Percentiles rank a stretch among this genome's conserved stretches.
Conservation (phyloP, 2,797 vertebrate species). For the Triplophysa yarkandensis region DNA sequence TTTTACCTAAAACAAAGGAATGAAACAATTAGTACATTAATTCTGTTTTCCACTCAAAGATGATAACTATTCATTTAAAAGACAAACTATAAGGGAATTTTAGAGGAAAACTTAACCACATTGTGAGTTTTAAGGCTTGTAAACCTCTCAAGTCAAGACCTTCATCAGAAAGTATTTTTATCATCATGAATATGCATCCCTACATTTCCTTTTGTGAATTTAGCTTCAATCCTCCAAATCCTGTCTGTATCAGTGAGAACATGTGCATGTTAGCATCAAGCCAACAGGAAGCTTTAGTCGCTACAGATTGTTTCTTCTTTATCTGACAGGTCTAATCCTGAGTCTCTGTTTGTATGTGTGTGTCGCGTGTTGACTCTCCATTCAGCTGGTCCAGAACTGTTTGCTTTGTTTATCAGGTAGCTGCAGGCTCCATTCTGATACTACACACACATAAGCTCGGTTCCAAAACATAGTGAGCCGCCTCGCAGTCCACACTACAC, state of each 20-base stretch:
- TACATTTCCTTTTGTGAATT: not conserved
- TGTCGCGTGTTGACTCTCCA: slow-evolving; percentile 46
- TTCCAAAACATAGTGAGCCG: not conserved
- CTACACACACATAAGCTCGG: slow-evolving; percentile 13
- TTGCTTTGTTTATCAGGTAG: slow-evolving; percentile 57
- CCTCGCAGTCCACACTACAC: slow-evolving; percentile 10
- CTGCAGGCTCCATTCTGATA: slow-evolving; percentile 48
- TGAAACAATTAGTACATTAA: too few species aligned
- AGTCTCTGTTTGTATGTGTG: slow-evolving; percentile 26
- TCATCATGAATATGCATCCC: not conserved
- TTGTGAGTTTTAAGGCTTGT: too few species aligned
- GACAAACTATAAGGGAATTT: too few species aligned
- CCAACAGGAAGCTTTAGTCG: slow-evolving; percentile 21
- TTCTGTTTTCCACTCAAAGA: too few species aligned
- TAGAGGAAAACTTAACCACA: too few species aligned
- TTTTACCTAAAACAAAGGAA: too few species aligned
- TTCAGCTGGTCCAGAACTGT: slow-evolving; percentile 49
- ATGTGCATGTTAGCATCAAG: slow-evolving; percentile 8
- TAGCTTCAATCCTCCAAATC: not conserved
- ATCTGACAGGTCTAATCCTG: slow-evolving; percentile 33
- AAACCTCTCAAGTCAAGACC: not conserved
- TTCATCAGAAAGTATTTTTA: not conserved
- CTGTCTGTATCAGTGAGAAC: slow-evolving; percentile 21
- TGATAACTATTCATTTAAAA: too few species aligned
- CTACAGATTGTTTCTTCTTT: slow-evolving; percentile 38